phyloP scores from a whole-genome alignment of 1,140 invertebrate genomes.

The Eurosta solidaginis region DNA sequence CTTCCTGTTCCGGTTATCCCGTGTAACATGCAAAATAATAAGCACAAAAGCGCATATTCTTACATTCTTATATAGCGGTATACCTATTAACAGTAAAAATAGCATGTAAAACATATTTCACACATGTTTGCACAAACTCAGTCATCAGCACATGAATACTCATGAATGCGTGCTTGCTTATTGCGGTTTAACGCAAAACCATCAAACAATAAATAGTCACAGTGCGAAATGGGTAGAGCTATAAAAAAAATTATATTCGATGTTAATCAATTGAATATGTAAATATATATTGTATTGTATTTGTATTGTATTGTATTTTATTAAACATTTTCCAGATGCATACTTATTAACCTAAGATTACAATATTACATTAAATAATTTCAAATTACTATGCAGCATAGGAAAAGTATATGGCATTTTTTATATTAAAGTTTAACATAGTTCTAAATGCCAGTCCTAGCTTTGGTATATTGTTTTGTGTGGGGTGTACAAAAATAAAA shows the following conservation, averaged over 20 bases:
- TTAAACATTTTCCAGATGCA: too few relatives aligned
- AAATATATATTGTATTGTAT: background rate
- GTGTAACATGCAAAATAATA: background rate
- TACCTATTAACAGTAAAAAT: background rate
- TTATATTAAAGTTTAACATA: too few relatives aligned
- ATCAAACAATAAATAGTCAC: background rate
- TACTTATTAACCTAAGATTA: too few relatives aligned
- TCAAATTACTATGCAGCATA: too few relatives aligned
- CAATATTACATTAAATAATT: too few relatives aligned
- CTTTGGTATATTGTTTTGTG: too few relatives aligned
- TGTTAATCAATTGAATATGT: background rate
- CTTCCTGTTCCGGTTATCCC: conserved; percentile 6
- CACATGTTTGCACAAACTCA: background rate
- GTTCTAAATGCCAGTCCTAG: too few relatives aligned
- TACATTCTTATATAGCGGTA: background rate
- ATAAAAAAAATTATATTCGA: background rate
- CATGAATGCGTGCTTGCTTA: background rate
- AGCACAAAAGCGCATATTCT: background rate
- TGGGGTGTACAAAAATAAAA: too few relatives aligned
- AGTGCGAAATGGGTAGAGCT: background rate
- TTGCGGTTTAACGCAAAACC: conserved; percentile 17
- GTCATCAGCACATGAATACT: background rate
- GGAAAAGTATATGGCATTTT: too few relatives aligned
- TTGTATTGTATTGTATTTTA: too few relatives aligned
- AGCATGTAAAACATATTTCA: background rate